phyloP scores from a whole-genome alignment of 2,888 invertebrate species.

The Temnothorax ravouxi region DNA sequence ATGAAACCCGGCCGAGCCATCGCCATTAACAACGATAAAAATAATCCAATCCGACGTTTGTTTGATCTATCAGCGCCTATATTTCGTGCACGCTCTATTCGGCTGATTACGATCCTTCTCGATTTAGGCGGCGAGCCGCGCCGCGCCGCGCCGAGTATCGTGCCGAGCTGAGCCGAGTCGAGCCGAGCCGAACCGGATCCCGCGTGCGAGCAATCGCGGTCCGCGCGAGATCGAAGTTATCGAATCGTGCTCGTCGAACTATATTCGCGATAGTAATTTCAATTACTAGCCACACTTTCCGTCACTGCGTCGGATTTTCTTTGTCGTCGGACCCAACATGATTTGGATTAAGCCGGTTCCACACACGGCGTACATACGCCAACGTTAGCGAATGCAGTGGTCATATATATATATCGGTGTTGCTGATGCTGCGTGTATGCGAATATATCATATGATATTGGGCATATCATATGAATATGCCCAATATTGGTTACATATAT shows the following conservation, averaged over 20 bases:
- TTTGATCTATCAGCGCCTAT: slow-evolving; percentile 84
- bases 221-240: slow-evolving; percentile 54
- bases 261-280: slow-evolving; percentile 53
- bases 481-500: background rate
- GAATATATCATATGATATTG: slow-evolving; percentile 10
- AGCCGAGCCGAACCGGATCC: background rate
- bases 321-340: slow-evolving; percentile 39
- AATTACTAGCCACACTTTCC: slow-evolving; percentile 54
- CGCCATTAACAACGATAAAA: slow-evolving; percentile 85
- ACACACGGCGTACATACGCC: background rate
- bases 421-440: background rate
- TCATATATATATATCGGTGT: no score
- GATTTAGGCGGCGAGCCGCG: slow-evolving; percentile 50
- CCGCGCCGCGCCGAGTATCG: background rate
- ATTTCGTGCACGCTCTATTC: slow-evolving; percentile 68
- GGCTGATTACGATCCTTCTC: slow-evolving; percentile 71
- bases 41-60: slow-evolving; percentile 85
- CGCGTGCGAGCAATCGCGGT: slow-evolving; percentile 34
- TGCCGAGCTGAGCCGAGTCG: slow-evolving; percentile 12
- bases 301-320: slow-evolving; percentile 43
- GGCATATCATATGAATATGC: background rate
- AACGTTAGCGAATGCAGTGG: background rate
- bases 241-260: slow-evolving; percentile 56
- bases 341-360: slow-evolving; percentile 44
- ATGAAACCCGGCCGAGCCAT: slow-evolving; percentile 82